Base-by-base conservation (phyloP, 2,797 vertebrate genomes). In the Tokudaia muenninki region DNA sequence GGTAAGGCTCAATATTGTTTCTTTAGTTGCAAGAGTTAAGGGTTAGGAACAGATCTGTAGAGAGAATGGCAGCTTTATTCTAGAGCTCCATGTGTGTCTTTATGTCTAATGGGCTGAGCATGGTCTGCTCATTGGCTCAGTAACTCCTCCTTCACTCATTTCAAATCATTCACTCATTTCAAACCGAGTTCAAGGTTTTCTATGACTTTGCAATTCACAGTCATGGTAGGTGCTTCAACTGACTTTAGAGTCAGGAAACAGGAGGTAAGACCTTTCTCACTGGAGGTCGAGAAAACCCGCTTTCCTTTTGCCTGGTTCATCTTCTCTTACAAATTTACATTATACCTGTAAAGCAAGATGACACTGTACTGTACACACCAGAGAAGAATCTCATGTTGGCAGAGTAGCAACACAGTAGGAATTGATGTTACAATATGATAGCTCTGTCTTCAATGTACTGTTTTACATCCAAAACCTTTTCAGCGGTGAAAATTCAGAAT, bases 301-400 rank as follows among this genome's bases (percentile, higher is more conserved):
- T 31, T 90, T 84, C 41, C 59, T 91, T 92, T 87, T 41, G 6
- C 81, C 65, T 89, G 14, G 19, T 50, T 97, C n/a, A 5, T 26
- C 10, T 93, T 41, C 50, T 70, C 65, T 82, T 70, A 31, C 78
- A 93, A 92, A 86, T 91, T 91, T 90, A 37, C 65, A 79, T 75
- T 37, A 63, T 67, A 55, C 34, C 41, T 77, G 52, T 91, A 57
- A 84, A 88, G 22, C n/a, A 57, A 88, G 59, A 72, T 78, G 86
- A 78, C 29, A 67, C 72, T 79, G n/a, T 88, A 41, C 59, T 82
- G n/a, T 86, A 47, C 34, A 3, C 55, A 9, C 34, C 65, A 57
- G 47, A 31, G 44, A 88, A 94, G 90, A 94, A 78, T 80, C 67
- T 13, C 22, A 4, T 24, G 59, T 55, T 94, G 87, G 44, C 29